Conservation (phyloP, 2,797 vertebrate species). For the Chromobotia macracanthus region DNA sequence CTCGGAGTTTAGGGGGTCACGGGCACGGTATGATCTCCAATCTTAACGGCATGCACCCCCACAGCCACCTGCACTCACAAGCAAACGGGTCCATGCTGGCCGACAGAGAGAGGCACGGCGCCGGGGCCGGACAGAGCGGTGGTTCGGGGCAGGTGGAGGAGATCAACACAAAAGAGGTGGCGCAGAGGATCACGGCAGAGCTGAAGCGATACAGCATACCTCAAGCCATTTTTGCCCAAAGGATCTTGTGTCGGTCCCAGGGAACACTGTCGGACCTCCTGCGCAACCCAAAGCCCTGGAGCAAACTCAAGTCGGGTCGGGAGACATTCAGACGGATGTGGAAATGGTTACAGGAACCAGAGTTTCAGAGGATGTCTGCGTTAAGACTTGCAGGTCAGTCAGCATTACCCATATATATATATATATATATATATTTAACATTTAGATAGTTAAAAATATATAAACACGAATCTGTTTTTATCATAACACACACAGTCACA, state of each 20-base stretch:
- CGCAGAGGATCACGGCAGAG: conserved; percentile 95
- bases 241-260: conserved; percentile 96
- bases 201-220: conserved; percentile 97
- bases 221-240: conserved; percentile 96
- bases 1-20: conserved; percentile 85
- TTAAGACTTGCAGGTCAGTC: conserved; percentile 91
- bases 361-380: conserved; percentile 97
- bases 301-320: conserved; percentile 97
- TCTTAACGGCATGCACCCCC: conserved; percentile 87
- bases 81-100: conserved; percentile 84
- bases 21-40: conserved; percentile 87
- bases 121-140: conserved; percentile 75
- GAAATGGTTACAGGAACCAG: conserved; percentile 98
- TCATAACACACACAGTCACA: background rate
- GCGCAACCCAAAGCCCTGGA: conserved; percentile 97
- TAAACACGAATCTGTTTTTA: background rate
- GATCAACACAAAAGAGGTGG: conserved; percentile 98
- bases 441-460: background rate
- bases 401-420: too few relatives aligned
- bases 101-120: conserved; percentile 84
- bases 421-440: background rate
- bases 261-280: conserved; percentile 96
- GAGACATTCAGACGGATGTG: conserved; percentile 99
- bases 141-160: conserved; percentile 89
- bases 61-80: conserved; percentile 83